Percentiles rank a stretch among this genome's conserved stretches.
Conservation (phyloP, 1,140 invertebrate genomes). For the Cecropterus lyciades region DNA sequence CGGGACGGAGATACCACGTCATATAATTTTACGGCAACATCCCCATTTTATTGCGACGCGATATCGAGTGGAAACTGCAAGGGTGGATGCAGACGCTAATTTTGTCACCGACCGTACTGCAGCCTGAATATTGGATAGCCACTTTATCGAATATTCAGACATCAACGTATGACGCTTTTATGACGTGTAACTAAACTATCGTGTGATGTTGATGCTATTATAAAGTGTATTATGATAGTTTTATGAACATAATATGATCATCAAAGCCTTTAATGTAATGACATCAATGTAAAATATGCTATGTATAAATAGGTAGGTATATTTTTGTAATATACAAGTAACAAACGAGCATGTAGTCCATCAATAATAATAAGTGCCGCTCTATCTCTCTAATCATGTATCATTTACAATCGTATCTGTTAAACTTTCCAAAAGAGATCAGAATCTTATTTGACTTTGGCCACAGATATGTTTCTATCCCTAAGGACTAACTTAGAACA, state of each 20-base stretch:
- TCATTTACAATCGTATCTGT: too few species aligned
- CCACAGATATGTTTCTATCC: too few species aligned
- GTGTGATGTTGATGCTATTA: neutral
- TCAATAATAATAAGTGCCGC: too few species aligned
- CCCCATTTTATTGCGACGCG: conserved; percentile 8
- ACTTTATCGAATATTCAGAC: conserved; percentile 17
- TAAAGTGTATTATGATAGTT: neutral
- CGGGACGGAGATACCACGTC: conserved; percentile 6
- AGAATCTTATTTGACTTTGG: too few species aligned
- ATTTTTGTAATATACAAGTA: too few species aligned
- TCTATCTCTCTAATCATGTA: too few species aligned
- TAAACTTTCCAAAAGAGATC: too few species aligned
- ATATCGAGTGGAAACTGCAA: conserved; percentile 18
- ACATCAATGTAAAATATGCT: neutral
- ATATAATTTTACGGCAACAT: conserved; percentile 18
- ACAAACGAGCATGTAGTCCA: too few species aligned
- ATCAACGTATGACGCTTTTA: neutral
- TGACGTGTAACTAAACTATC: neutral
- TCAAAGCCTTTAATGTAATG: neutral
- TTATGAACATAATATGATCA: neutral
- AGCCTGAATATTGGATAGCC: conserved; percentile 8
- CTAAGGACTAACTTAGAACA: too few species aligned
- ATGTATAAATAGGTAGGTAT: too few species aligned
- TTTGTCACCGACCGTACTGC: conserved; percentile 8
- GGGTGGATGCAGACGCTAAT: conserved; percentile 9